Percentiles rank a stretch among this genome's conserved stretches.
phyloP scores from a whole-genome alignment of 2,888 invertebrate species.

The Leucophenga montana region DNA sequence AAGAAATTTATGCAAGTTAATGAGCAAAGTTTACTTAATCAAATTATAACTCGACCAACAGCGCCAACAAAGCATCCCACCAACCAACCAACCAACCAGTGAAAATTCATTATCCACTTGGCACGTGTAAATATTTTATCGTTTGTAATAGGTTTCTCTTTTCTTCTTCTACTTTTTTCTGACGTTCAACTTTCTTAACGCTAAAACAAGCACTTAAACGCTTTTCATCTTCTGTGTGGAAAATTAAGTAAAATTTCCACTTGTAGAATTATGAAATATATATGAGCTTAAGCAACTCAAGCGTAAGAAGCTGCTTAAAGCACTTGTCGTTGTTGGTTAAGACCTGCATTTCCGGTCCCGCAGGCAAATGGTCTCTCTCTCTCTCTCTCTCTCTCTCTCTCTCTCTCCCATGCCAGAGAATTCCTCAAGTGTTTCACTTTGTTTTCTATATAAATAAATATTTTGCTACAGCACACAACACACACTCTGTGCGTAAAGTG shows the following conservation, averaged over 20 bases:
- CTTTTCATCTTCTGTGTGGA: slow-evolving; percentile 18
- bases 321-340: neutral
- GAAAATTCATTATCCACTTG: slow-evolving; percentile 19
- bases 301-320: slow-evolving; percentile 23
- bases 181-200: neutral
- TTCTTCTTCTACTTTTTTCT: neutral
- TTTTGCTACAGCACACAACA: too few species aligned
- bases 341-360: slow-evolving; percentile 41
- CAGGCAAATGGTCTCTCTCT: slow-evolving; percentile 37
- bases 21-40: slow-evolving; percentile 18
- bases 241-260: slow-evolving; percentile 53
- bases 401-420: too few species aligned
- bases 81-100: neutral
- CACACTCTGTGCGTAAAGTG: too few species aligned
- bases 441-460: too few species aligned
- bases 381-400: too few species aligned
- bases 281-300: slow-evolving; percentile 47
- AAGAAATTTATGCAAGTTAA: too few species aligned
- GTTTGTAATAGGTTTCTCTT: neutral
- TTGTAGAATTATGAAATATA: slow-evolving; percentile 59
- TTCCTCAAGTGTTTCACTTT: too few species aligned
- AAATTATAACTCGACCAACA: slow-evolving; percentile 4
- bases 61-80: too few species aligned
- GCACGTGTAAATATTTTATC: slow-evolving; percentile 26
- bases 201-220: neutral